Evolutionary conservation across 2,888 invertebrate genomes (phyloP), one percentile per base, ranked within the genome.

Genomic region (Dynastes tityus): DNA sequence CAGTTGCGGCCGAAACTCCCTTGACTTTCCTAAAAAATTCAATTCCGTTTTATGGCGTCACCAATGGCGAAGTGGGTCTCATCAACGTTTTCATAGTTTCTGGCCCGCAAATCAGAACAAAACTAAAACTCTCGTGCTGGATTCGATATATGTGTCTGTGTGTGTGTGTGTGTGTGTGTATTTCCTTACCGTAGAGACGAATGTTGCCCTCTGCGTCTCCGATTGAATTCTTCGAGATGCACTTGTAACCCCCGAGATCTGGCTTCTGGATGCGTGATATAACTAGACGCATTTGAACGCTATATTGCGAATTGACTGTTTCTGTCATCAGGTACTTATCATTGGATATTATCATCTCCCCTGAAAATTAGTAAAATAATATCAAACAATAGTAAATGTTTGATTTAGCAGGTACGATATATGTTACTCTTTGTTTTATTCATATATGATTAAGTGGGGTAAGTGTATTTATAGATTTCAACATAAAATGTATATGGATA

Each of bases 161-260:
- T 68, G 16, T 68, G 22, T 49, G 67, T 37, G 40, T 65, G 6
- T 68, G 16, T 68, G 22, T 49, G 67, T 37, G 40, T 65, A 1
- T 49, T 37, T 68, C 49, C 94, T 93, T 89, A 97, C 97, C 96
- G 88, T 97, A 96, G 82, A 97, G 91, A 84, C 96, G 92, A 85
- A 97, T 97, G 87, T 94, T 95, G 79, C 96, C 96, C 88, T 96
- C 96, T 13, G 97, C 96, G 85, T 96, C 96, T 0, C 97, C 97
- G 85, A 97, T 96, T 80, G 96, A 96, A 89, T 97, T 97, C 89
- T 97, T 96, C 74, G 96, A 96, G 85, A 96, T 96, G 90, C 97
- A 97, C 87, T 95, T 96, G 91, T 97, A 97, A 71, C 96, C 96
- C 16, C 96, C 96, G 83, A 96, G 92, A 88, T 96, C 96, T 79